A percentile compares a stretch with the other conserved stretches of the same genome.
Conservation (phyloP, 2,113 vertebrate species). For the Sander vitreus region DNA sequence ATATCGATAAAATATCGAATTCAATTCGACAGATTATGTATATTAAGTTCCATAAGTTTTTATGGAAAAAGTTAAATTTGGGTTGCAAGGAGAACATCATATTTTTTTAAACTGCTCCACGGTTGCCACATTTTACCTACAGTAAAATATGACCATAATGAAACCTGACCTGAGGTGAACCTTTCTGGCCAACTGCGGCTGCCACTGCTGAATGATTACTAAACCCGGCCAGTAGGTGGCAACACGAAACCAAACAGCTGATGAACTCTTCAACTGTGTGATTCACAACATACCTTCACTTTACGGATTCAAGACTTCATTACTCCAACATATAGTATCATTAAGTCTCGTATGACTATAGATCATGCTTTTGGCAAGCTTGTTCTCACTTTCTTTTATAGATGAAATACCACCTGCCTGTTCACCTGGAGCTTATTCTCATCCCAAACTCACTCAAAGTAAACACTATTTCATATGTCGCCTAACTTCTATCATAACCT, state of each 20-base stretch:
- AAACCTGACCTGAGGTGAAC: background rate
- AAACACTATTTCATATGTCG: background rate
- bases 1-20: too few relatives aligned
- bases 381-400: background rate
- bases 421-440: background rate
- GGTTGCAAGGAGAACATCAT: background rate
- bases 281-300: background rate
- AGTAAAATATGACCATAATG: background rate
- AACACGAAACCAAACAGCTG: background rate
- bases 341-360: too few relatives aligned
- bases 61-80: background rate
- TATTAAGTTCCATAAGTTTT: background rate
- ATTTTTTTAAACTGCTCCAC: background rate
- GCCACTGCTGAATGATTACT: too few relatives aligned
- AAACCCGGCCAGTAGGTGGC: conserved; percentile 37
- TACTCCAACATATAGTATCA: background rate
- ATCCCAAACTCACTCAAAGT: background rate
- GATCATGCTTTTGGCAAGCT: background rate
- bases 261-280: background rate
- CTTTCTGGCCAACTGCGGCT: too few relatives aligned
- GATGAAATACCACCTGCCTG: background rate
- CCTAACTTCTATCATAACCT: background rate
- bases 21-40: background rate
- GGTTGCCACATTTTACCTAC: background rate
- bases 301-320: background rate